Conservation (phyloP, 2,797 vertebrate species). For the Liparis tanakae region DNA sequence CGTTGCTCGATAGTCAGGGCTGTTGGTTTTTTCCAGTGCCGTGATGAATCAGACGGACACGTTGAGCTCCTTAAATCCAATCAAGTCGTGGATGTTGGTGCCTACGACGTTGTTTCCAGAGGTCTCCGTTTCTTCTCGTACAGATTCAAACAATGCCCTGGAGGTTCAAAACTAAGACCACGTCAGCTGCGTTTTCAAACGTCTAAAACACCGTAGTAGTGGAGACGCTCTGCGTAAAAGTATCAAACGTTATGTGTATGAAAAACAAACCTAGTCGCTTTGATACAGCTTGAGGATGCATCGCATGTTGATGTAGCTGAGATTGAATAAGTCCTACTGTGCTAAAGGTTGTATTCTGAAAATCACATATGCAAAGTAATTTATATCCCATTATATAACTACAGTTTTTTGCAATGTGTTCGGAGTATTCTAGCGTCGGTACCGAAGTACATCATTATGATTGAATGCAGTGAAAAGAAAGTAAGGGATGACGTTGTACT, state of each 20-base stretch:
- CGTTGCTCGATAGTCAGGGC: not conserved
- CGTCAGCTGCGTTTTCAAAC: too few relatives aligned
- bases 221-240: not conserved
- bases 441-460: not conserved
- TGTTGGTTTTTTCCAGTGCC: not conserved
- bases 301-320: constrained; percentile 22
- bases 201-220: too few relatives aligned
- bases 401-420: not conserved
- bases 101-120: not conserved
- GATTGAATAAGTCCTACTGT: constrained; percentile 8
- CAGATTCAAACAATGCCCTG: not conserved
- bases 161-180: not conserved
- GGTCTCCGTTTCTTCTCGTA: not conserved
- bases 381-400: constrained; percentile 15
- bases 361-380: constrained; percentile 1
- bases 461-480: not conserved
- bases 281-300: not conserved
- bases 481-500: not conserved
- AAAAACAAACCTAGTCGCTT: too few relatives aligned
- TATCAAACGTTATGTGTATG: not conserved
- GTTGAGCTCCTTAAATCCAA: not conserved
- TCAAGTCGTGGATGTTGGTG: not conserved
- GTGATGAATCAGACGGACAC: not conserved
- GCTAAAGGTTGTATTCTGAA: constrained; percentile 16
- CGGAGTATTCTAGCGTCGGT: not conserved